phyloP scores from a whole-genome alignment of 2,113 vertebrate species.

The Manacus vitellinus region DNA sequence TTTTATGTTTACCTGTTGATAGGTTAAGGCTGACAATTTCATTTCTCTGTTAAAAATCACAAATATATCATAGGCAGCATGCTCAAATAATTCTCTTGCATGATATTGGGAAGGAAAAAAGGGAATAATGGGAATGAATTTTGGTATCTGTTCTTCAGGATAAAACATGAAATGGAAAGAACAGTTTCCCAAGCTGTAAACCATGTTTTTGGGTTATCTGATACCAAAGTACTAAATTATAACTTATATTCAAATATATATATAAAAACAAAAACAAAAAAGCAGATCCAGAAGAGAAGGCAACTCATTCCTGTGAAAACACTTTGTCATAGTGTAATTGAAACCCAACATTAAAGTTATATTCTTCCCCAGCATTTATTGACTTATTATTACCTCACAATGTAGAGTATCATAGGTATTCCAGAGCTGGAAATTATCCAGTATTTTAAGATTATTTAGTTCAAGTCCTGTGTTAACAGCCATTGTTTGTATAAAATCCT shows the following conservation, averaged over 20 bases:
- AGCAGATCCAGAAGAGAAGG: not conserved
- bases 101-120: not conserved
- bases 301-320: not conserved
- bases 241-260: not conserved
- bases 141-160: not conserved
- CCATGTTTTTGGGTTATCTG: not conserved
- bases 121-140: not conserved
- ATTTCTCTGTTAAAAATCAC: conserved; percentile 25
- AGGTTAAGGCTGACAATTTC: not conserved
- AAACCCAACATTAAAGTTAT: not conserved
- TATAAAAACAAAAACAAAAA: not conserved
- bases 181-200: not conserved
- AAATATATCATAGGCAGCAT: not conserved
- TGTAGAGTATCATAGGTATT: conserved; percentile 74
- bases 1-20: not conserved
- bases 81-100: not conserved
- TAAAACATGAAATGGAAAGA: not conserved
- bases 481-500: conserved; percentile 73
- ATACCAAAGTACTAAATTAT: not conserved
- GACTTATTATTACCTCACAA: conserved; percentile 74
- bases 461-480: conserved; percentile 65
- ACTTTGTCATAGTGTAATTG: not conserved
- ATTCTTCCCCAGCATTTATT: not conserved
- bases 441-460: conserved; percentile 11
- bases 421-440: conserved; percentile 69